A percentile compares a stretch with the other conserved stretches of the same genome.
These are phyloP conservation scores for Takifugu ocellatus DNA, from an alignment of 2,797 vertebrate species.

Conservation along the genomic window DNA sequence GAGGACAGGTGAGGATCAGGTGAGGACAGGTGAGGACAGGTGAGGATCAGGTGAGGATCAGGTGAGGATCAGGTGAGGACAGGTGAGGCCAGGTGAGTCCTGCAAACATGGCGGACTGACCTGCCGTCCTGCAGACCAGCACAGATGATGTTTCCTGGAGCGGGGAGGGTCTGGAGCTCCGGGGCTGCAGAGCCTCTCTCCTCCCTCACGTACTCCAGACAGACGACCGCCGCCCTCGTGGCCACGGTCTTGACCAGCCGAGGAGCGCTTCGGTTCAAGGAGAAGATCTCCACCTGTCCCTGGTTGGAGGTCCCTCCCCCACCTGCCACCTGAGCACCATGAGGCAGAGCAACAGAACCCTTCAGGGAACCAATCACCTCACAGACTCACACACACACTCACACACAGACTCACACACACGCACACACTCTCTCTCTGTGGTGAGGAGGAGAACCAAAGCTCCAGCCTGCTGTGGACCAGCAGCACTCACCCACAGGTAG, in stretches of 20 bases:
- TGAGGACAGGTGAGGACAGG: too few species aligned
- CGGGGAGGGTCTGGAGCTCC: conserved; percentile 36
- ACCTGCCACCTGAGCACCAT: conserved; percentile 78
- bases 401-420: not conserved
- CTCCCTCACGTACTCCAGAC: conserved; percentile 83
- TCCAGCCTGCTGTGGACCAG: too few species aligned
- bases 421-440: not conserved
- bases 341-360: not conserved
- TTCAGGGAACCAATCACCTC: too few species aligned
- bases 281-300: conserved; percentile 88
- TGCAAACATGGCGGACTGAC: conserved; percentile 50
- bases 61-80: too few species aligned
- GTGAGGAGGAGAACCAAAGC: too few species aligned
- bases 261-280: conserved; percentile 82
- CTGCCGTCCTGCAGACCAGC: conserved; percentile 85
- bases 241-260: conserved; percentile 86
- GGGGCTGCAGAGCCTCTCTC: conserved; percentile 28
- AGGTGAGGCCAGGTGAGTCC: too few species aligned
- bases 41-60: too few species aligned
- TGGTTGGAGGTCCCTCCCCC: conserved; percentile 71
- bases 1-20: too few species aligned
- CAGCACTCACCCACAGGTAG: conserved; percentile 86
- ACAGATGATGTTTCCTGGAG: conserved; percentile 79
- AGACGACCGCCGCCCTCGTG: conserved; percentile 77
- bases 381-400: too few species aligned